phyloP scores from a whole-genome alignment of 2,797 vertebrate genomes.

The Phrynocephalus forsythii region DNA sequence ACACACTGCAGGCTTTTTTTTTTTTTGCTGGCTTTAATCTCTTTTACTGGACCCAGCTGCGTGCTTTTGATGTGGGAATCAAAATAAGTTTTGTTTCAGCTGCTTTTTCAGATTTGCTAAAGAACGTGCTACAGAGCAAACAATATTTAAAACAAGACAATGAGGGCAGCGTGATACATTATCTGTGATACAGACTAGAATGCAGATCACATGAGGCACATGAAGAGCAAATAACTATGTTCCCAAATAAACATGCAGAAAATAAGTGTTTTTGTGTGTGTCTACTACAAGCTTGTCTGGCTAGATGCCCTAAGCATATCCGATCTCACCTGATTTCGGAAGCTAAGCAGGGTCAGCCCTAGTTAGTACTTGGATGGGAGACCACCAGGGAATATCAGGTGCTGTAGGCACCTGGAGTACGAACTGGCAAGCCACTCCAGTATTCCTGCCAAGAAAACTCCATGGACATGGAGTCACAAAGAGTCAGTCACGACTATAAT shows the following conservation, averaged over 20 bases:
- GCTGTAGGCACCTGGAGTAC: too few species aligned
- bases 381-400: too few species aligned
- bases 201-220: not conserved
- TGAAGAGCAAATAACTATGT: slow-evolving; percentile 6
- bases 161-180: not conserved
- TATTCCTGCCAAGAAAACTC: too few species aligned
- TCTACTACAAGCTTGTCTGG: not conserved
- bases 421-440: too few species aligned
- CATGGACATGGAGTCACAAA: too few species aligned
- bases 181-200: not conserved
- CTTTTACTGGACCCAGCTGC: not conserved
- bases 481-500: too few species aligned
- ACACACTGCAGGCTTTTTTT: not conserved
- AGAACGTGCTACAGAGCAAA: not conserved
- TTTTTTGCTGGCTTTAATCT: not conserved
- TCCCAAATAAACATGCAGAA: slow-evolving; percentile 24
- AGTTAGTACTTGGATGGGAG: too few species aligned
- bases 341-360: too few species aligned
- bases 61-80: slow-evolving; percentile 27
- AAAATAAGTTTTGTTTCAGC: slow-evolving; percentile 35
- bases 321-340: too few species aligned
- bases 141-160: not conserved
- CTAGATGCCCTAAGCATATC: too few species aligned
- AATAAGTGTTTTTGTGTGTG: not conserved
- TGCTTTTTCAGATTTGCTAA: slow-evolving; percentile 37